Conservation (phyloP, 2,797 vertebrate species). For the Sternotherus odoratus region DNA sequence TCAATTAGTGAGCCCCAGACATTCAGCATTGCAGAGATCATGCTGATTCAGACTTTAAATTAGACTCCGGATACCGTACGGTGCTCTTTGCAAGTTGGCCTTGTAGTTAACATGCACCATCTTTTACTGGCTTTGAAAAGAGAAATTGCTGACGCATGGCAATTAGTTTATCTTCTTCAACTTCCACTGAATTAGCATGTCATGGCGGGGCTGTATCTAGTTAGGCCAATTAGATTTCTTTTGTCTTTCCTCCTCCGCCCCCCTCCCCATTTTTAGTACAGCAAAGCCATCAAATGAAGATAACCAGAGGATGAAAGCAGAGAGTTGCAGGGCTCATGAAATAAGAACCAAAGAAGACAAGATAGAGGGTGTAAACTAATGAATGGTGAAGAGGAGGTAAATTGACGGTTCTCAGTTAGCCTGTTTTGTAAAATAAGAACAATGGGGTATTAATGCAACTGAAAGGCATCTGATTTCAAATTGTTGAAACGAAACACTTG, state of each 20-base stretch:
- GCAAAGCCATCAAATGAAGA: not conserved
- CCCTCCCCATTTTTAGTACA: not conserved
- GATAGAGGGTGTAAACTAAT: not conserved
- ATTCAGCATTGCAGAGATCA: not conserved
- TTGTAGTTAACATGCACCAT: not conserved
- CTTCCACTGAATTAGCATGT: not conserved
- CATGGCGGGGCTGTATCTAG: not conserved
- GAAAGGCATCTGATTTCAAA: not conserved
- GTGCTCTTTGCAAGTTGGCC: not conserved
- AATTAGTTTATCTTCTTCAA: not conserved
- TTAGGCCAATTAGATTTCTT: not conserved
- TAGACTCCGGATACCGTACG: not conserved
- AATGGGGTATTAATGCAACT: not conserved
- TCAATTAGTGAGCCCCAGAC: constrained; percentile 13
- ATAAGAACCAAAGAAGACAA: not conserved
- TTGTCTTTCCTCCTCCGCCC: not conserved
- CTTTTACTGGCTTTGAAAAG: not conserved
- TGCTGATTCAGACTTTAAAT: not conserved
- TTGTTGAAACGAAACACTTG: not conserved
- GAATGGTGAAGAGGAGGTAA: not conserved
- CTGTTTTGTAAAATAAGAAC: not conserved
- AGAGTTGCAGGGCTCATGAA: accelerated
- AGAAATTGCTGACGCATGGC: not conserved
- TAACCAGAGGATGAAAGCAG: accelerated
- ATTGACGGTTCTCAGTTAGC: not conserved